Conservation (phyloP, 1,140 invertebrate species). For the Chrysopa pallens region DNA sequence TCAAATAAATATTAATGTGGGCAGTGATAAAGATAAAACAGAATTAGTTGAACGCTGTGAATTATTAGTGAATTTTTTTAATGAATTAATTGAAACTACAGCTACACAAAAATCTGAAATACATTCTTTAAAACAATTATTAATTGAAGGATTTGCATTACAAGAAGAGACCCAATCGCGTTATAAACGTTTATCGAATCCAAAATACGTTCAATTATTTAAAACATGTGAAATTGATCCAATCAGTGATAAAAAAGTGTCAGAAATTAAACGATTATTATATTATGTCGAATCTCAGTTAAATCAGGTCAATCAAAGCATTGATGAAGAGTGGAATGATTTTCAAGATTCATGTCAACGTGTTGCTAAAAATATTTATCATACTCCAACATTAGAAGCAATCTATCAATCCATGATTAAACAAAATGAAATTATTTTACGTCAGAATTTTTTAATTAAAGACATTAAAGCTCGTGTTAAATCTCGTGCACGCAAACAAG, state of each 20-base stretch:
- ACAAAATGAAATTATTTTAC: conserved; percentile 36
- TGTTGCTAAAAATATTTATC: conserved; percentile 21
- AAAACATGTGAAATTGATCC: conserved; percentile 35
- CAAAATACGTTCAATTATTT: conserved; percentile 27
- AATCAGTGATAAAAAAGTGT: conserved; percentile 29
- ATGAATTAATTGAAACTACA: conserved; percentile 32
- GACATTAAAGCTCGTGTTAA: conserved; percentile 20
- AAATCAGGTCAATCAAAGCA: conserved; percentile 29
- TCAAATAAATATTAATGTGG: conserved; percentile 28
- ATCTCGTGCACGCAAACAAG: conserved; percentile 8
- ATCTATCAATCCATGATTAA: conserved; percentile 45
- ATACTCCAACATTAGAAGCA: conserved; percentile 39
- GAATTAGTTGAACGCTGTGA: conserved; percentile 23
- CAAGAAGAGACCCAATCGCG: conserved; percentile 38
- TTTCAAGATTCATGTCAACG: conserved; percentile 28
- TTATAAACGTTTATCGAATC: conserved; percentile 25
- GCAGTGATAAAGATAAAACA: conserved; percentile 29
- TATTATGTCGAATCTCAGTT: conserved; percentile 42
- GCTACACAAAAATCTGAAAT: conserved; percentile 25
- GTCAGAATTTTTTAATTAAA: conserved; percentile 26
- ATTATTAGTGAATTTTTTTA: conserved; percentile 23
- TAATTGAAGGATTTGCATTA: conserved; percentile 40
- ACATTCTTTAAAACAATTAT: conserved; percentile 31
- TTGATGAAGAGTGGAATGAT: conserved; percentile 41
- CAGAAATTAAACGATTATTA: conserved; percentile 33